Evolutionary conservation across 2,797 vertebrate species (phyloP).

Genomic region (Paedocypris micromegethes): DNA sequence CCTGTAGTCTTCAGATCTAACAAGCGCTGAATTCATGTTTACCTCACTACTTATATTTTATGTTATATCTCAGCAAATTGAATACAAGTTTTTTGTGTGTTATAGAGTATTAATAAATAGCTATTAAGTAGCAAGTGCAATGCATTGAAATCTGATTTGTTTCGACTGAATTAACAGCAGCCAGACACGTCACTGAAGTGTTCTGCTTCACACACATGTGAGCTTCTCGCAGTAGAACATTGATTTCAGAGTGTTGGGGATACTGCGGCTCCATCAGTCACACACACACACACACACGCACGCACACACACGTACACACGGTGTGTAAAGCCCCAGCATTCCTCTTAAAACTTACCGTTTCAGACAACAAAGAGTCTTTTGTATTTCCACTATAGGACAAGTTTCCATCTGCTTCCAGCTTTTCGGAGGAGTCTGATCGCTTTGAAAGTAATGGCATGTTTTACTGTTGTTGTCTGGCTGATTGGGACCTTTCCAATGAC

Average conservation of each 20-base stretch:
- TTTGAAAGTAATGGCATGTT: conserved; percentile 6
- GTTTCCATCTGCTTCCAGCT: conserved; percentile 5
- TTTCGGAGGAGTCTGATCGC: not conserved
- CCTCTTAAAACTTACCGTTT: conserved; percentile 5
- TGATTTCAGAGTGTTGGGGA: conserved; percentile 23
- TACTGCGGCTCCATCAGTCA: conserved; percentile 46
- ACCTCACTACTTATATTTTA: no score
- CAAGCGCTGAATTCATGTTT: no score
- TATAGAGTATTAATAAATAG: no score
- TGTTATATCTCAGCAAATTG: no score
- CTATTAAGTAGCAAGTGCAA: no score
- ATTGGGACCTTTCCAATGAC: not conserved
- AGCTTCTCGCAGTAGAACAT: no score
- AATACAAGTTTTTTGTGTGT: no score
- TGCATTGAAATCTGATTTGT: no score
- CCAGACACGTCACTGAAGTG: no score
- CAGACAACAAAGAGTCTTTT: conserved; percentile 19
- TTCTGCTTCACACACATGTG: no score
- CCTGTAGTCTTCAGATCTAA: no score
- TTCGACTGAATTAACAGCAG: no score
- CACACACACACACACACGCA: not conserved
- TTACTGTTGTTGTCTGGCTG: not conserved
- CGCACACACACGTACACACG: not conserved
- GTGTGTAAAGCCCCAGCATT: conserved; percentile 48
- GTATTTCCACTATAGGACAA: conserved; percentile 8